These are phyloP conservation scores for Agrilus biguttatus DNA, from an alignment of 2,888 invertebrate genomes.

Conservation along the genomic window DNA sequence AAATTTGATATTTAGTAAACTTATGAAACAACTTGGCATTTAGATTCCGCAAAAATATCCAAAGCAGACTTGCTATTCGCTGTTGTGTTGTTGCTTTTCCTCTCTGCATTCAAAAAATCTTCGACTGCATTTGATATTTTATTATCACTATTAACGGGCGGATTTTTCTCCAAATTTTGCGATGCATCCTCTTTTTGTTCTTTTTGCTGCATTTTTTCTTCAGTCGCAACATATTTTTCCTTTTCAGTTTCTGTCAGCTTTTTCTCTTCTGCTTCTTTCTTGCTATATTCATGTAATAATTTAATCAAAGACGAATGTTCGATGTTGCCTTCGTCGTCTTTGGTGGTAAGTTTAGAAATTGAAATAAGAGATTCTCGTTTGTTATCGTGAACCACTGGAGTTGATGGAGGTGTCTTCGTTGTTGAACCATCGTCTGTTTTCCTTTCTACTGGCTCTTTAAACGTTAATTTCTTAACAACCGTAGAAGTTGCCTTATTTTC, in stretches of 20 bases:
- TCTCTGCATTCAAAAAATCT: slow-evolving; percentile 9
- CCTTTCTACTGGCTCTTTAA: too few relatives aligned
- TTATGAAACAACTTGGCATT: too few relatives aligned
- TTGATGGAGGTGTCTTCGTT: slow-evolving; percentile 22
- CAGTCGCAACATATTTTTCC: neutral
- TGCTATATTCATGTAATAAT: slow-evolving; percentile 25
- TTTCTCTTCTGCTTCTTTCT: slow-evolving; percentile 10
- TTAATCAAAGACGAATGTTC: slow-evolving; percentile 28
- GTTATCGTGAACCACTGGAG: slow-evolving; percentile 8
- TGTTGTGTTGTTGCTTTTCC: neutral
- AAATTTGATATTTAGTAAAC: too few relatives aligned
- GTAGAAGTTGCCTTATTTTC: too few relatives aligned
- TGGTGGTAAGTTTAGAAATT: slow-evolving; percentile 10
- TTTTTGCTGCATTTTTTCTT: slow-evolving; percentile 1
- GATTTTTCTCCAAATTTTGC: slow-evolving; percentile 10
- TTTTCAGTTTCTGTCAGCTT: neutral
- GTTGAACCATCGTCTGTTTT: neutral
- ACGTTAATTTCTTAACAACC: too few relatives aligned
- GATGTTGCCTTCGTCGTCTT: slow-evolving; percentile 16
- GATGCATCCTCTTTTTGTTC: slow-evolving; percentile 7
- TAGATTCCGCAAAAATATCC: too few relatives aligned
- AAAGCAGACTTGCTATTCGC: too few relatives aligned
- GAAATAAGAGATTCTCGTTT: slow-evolving; percentile 1
- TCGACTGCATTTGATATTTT: slow-evolving; percentile 6
- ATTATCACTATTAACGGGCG: slow-evolving; percentile 15